These are phyloP conservation scores for Melanotus villosus DNA, from an alignment of 2,888 invertebrate species.

Conservation along the genomic window DNA sequence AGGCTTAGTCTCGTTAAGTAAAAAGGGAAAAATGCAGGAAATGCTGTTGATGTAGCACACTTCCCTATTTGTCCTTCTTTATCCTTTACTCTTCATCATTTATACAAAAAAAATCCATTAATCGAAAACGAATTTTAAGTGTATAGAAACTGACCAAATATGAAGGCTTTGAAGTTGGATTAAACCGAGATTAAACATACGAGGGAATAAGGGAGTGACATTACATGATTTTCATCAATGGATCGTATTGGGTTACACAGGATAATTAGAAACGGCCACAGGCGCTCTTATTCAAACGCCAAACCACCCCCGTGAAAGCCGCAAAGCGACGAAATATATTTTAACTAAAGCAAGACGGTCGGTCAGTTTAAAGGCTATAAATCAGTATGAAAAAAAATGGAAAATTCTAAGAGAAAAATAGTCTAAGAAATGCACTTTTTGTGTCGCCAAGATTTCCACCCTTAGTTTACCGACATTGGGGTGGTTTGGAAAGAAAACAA, in stretches of 20 bases:
- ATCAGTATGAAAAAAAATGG: conserved; percentile 14
- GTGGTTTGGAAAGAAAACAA: conserved; percentile 64
- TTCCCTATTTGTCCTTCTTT: no score
- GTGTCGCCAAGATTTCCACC: conserved; percentile 56
- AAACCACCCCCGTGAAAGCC: conserved; percentile 4
- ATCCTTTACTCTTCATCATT: no score
- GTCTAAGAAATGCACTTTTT: conserved; percentile 63
- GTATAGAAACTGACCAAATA: not conserved
- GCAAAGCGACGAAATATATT: not conserved
- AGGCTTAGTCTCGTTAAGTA: no score
- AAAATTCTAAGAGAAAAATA: conserved; percentile 51
- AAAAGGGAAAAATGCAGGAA: no score
- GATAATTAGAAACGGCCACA: conserved; percentile 45
- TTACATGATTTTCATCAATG: conserved; percentile 33
- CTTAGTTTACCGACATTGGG: conserved; percentile 50
- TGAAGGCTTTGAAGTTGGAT: conserved; percentile 46
- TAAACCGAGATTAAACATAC: conserved; percentile 37
- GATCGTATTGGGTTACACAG: conserved; percentile 42
- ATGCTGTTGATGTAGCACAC: no score
- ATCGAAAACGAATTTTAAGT: no score
- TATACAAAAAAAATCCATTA: no score
- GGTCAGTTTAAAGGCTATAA: conserved; percentile 28
- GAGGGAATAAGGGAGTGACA: not conserved
- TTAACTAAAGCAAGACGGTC: not conserved
- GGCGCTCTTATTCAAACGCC: conserved; percentile 36